Conservation (phyloP, 1,140 invertebrate genomes). For the Phortica variegata region DNA sequence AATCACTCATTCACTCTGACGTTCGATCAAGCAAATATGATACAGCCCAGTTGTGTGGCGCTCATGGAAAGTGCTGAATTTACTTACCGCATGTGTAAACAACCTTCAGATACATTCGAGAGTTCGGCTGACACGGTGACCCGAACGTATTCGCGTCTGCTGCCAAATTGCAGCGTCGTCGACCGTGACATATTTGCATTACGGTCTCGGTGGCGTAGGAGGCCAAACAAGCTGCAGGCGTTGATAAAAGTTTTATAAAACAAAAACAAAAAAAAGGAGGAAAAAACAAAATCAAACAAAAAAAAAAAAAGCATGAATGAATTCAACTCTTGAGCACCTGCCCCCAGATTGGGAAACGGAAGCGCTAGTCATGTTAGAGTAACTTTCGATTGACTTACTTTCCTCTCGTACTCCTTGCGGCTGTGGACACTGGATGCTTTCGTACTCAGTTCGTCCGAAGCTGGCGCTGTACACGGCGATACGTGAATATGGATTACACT, state of each 20-base stretch:
- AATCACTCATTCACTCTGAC: conserved; percentile 30
- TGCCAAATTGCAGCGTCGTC: conserved; percentile 76
- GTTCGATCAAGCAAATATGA: conserved; percentile 20
- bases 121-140: conserved; percentile 78
- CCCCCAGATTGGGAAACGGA: no score
- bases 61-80: neutral
- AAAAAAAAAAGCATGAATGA: conserved; percentile 13
- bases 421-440: conserved; percentile 85
- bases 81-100: conserved; percentile 92
- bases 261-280: conserved; percentile 1
- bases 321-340: neutral
- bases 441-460: conserved; percentile 85
- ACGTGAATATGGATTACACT: conserved; percentile 78
- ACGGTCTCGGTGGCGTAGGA: conserved; percentile 85
- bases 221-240: conserved; percentile 76
- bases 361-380: no score
- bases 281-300: neutral
- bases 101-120: conserved; percentile 86
- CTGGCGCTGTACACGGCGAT: conserved; percentile 89
- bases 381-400: conserved; percentile 63
- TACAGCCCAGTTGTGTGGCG: conserved; percentile 9
- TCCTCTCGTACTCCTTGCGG: conserved; percentile 81
- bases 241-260: conserved; percentile 6
- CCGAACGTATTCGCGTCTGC: conserved; percentile 85
- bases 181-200: conserved; percentile 86